Conservation (phyloP, 2,797 vertebrate genomes). For the Arrhamphus sclerolepis region DNA sequence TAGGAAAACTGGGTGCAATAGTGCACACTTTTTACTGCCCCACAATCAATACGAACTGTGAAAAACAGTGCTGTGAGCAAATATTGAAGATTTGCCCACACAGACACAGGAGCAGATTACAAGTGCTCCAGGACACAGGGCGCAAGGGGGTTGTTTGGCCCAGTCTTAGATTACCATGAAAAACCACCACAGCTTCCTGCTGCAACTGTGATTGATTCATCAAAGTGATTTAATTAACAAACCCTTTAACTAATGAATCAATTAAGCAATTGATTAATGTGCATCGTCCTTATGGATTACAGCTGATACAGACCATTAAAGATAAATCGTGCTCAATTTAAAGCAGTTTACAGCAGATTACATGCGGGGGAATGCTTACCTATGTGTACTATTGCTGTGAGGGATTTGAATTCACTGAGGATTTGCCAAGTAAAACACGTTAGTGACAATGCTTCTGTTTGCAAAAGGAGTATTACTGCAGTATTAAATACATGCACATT, state of each 20-base stretch:
- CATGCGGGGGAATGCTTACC: conserved; percentile 48
- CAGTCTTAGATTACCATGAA: conserved; percentile 54
- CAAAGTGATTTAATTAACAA: conserved; percentile 71
- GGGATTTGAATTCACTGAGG: conserved; percentile 45
- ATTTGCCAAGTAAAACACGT: conserved; percentile 50
- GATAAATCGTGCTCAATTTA: conserved; percentile 62
- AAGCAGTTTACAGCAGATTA: conserved; percentile 57
- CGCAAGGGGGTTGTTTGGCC: conserved; percentile 50
- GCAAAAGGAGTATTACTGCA: conserved; percentile 56
- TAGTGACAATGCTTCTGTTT: conserved; percentile 53
- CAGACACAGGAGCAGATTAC: conserved; percentile 18
- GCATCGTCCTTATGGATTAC: conserved; percentile 59
- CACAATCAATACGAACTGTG: conserved; percentile 62
- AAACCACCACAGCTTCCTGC: conserved; percentile 47
- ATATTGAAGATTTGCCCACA: conserved; percentile 31
- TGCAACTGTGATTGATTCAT: conserved; percentile 69
- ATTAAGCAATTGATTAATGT: conserved; percentile 73
- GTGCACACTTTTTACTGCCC: conserved; percentile 69
- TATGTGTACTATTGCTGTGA: conserved; percentile 18
- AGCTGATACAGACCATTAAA: conserved; percentile 70
- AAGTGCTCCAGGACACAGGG: conserved; percentile 30
- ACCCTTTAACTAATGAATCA: conserved; percentile 73
- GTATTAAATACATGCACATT: conserved; percentile 65
- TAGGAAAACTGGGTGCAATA: conserved; percentile 69
- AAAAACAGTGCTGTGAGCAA: conserved; percentile 59